Conservation (phyloP, 2,113 vertebrate species). For the human region GRCh38 chr1:148208501-148209000, state of each 20-base stretch:
- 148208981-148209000: slow-evolving; percentile 15
- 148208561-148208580: too few species aligned
- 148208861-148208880: slow-evolving; percentile 53
- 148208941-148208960: slow-evolving; percentile 54
- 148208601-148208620: too few species aligned
- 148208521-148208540: too few species aligned
- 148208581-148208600: too few species aligned
- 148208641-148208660: too few species aligned
- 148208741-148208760: not conserved
- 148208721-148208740: not conserved
- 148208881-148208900: slow-evolving; percentile 59
- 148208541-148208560: too few species aligned
- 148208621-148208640: too few species aligned
- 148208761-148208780: not conserved
- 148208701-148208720: too few species aligned
- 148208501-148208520: too few species aligned
- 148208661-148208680: not conserved
- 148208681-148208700: not conserved
- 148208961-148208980: not conserved
- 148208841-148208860: slow-evolving; percentile 65
- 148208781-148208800: slow-evolving; percentile 10
- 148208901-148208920: slow-evolving; percentile 56
- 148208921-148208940: not conserved
- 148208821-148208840: slow-evolving; percentile 52
- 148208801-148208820: slow-evolving; percentile 42